These are phyloP conservation scores for Leptura quadrifasciata DNA, from an alignment of 2,888 invertebrate species.

Conservation along the genomic window DNA sequence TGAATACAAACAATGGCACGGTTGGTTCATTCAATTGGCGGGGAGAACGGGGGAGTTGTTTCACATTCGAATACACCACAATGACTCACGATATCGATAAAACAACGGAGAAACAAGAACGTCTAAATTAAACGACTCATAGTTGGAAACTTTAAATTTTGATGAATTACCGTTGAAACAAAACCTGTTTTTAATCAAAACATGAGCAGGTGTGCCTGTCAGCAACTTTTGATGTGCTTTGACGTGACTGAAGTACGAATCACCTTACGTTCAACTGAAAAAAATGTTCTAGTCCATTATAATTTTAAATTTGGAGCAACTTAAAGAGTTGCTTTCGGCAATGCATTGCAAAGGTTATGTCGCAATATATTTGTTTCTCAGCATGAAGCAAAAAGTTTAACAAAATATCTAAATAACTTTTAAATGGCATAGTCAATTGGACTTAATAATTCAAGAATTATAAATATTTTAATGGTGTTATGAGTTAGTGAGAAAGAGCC, in stretches of 20 bases:
- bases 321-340: background rate
- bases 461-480: too few species aligned
- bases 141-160: constrained; percentile 17
- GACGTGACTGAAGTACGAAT: background rate
- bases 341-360: background rate
- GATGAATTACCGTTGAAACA: constrained; percentile 1
- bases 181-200: constrained; percentile 11
- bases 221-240: background rate
- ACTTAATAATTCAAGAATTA: too few species aligned
- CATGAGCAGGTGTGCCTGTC: constrained; percentile 19
- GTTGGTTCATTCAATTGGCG: constrained; percentile 24
- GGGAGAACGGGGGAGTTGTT: constrained; percentile 11
- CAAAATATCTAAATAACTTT: too few species aligned
- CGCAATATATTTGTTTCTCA: background rate
- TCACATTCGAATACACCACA: constrained; percentile 22
- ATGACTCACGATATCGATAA: constrained; percentile 32
- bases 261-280: background rate
- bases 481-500: too few species aligned
- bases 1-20: constrained; percentile 25
- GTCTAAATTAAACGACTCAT: constrained; percentile 8
- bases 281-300: constrained; percentile 4
- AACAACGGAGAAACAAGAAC: constrained; percentile 8
- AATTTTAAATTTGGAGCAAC: constrained; percentile 1
- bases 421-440: too few species aligned
- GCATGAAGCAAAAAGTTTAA: background rate